Base-by-base conservation (phyloP, 2,888 invertebrate species). In the Stictocephala bisonia region DNA sequence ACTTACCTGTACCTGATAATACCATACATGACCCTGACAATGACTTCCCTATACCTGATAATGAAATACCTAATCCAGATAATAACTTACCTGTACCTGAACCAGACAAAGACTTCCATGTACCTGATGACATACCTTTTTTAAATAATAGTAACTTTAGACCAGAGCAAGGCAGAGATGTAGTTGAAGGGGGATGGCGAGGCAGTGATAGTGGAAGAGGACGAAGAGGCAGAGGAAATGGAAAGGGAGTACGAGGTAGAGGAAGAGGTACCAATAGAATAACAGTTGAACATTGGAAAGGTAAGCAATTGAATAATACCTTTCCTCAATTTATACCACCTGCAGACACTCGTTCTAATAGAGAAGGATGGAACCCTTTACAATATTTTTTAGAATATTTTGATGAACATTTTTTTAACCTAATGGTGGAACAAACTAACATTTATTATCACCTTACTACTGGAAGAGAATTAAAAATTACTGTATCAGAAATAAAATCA, bases 111-210 rank as follows among this genome's bases (percentile, higher is more conserved):
- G 27, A 18, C 56, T 29, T 27, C n/a, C n/a, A n/a, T n/a, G n/a
- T 27, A 56, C 56, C 11, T 27, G 26, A n/a, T 29, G 56, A 29
- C n/a, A 29, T 56, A 56, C 26, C 13, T n/a, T n/a, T n/a, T n/a
- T n/a, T n/a, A n/a, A n/a, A n/a, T n/a, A n/a, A n/a, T n/a, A n/a
- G n/a, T n/a, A n/a, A n/a, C n/a, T n/a, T n/a, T n/a, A n/a, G n/a
- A n/a, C n/a, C n/a, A n/a, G n/a, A n/a, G n/a, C n/a, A n/a, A n/a
- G n/a, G n/a, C n/a, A n/a, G n/a, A n/a, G n/a, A n/a, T n/a, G n/a
- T n/a, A n/a, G n/a, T n/a, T n/a, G 75, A 1, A 76, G 80, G 27
- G 77, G 79, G 41, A 79, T 81, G 66, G 76, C 83, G 44, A 81
- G 81, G 58, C 79, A 82, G 48, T 69, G 80, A 50, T 81, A 82